phyloP scores from a whole-genome alignment of 2,797 vertebrate genomes.

The Hybognathus amarus region DNA sequence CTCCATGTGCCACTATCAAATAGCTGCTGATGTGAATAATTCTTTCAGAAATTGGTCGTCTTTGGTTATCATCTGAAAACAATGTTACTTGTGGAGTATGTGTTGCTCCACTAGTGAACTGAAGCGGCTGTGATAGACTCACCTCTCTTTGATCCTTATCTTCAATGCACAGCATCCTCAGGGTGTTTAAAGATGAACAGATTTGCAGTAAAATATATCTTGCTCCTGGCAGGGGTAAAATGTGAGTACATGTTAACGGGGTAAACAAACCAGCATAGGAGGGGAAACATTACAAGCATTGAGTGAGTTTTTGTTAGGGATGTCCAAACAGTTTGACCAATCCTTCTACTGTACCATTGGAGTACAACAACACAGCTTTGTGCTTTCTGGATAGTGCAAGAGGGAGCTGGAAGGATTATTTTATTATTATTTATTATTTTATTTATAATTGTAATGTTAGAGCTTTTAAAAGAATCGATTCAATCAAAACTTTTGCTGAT shows the following conservation, averaged over 20 bases:
- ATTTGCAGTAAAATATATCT: slow-evolving; percentile 23
- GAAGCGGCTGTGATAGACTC: slow-evolving; percentile 26
- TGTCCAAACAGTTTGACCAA: slow-evolving; percentile 14
- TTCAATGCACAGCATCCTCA: slow-evolving; percentile 33
- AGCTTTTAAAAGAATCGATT: neutral
- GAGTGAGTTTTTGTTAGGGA: neutral
- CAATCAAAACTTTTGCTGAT: neutral
- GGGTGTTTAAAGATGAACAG: slow-evolving; percentile 38
- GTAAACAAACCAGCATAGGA: slow-evolving; percentile 24
- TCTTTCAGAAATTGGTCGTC: slow-evolving; percentile 16
- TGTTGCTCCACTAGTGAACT: slow-evolving; percentile 12
- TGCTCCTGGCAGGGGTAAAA: slow-evolving; percentile 4
- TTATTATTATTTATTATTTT: too few species aligned
- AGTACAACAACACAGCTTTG: neutral
- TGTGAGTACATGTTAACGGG: slow-evolving; percentile 1
- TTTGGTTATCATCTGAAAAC: slow-evolving; percentile 24
- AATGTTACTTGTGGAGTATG: slow-evolving; percentile 15
- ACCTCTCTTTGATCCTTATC: slow-evolving; percentile 37
- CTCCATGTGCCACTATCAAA: slow-evolving; percentile 19
- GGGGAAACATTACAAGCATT: slow-evolving; percentile 13
- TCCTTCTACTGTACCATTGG: neutral
- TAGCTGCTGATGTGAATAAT: slow-evolving; percentile 29
- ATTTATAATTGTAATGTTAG: neutral
- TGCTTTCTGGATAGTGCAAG: neutral
- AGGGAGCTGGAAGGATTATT: neutral